phyloP scores from a whole-genome alignment of 2,797 vertebrate genomes.

The Smutsia temminckii region DNA sequence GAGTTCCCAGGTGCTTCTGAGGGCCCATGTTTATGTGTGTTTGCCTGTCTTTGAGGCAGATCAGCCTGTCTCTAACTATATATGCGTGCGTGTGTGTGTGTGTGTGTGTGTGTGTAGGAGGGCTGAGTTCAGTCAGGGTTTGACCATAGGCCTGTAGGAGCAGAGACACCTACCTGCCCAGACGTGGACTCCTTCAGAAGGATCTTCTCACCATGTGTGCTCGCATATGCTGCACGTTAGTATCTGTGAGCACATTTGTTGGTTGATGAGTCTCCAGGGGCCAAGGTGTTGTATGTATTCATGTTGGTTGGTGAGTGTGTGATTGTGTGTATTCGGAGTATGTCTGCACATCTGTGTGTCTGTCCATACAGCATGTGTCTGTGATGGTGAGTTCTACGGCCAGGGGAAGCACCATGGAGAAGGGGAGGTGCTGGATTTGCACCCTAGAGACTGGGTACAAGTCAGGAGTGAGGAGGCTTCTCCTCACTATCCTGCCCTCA shows the following conservation, averaged over 20 bases:
- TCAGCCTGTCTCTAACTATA: not conserved
- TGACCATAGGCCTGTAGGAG: too few relatives aligned
- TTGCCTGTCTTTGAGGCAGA: not conserved
- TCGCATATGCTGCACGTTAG: fast-evolving
- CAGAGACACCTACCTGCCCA: too few relatives aligned
- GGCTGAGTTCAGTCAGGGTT: too few relatives aligned
- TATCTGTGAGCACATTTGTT: not conserved
- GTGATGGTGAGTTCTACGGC: not conserved
- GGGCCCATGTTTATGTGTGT: not conserved
- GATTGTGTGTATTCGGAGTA: not conserved
- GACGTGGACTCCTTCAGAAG: too few relatives aligned
- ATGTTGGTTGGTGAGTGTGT: not conserved
- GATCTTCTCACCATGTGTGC: too few relatives aligned
- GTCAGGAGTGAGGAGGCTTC: fast-evolving
- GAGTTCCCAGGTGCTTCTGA: not conserved
- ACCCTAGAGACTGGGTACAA: not conserved
- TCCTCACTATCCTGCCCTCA: not conserved
- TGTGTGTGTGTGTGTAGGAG: not conserved
- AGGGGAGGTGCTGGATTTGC: not conserved
- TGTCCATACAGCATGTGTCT: not conserved
- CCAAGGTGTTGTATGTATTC: not conserved
- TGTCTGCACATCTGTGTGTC: not conserved
- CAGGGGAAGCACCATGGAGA: not conserved
- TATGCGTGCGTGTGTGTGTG: not conserved
- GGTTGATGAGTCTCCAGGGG: not conserved